Evolutionary conservation across 2,113 vertebrate genomes (phyloP).

Genomic region (Syngnathoides biaculeatus): DNA sequence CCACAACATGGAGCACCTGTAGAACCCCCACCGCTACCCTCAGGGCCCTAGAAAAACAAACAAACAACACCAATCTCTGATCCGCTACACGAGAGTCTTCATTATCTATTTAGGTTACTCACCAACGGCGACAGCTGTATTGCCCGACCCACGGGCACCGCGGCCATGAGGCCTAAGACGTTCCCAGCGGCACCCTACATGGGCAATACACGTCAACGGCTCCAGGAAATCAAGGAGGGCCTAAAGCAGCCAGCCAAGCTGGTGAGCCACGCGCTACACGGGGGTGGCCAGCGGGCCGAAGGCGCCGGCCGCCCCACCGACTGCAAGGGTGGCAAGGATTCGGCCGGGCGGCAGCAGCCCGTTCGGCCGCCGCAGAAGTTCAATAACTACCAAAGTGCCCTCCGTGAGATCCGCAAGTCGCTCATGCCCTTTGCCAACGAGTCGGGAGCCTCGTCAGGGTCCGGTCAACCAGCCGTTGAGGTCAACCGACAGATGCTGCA

Average conservation of each 20-base stretch:
- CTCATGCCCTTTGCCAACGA: conserved; percentile 95
- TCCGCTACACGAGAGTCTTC: conserved; percentile 26
- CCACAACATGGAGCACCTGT: conserved; percentile 60
- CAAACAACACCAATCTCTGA: conserved; percentile 24
- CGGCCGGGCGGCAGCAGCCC: conserved; percentile 83
- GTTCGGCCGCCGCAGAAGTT: conserved; percentile 88
- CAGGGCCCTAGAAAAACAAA: conserved; percentile 21
- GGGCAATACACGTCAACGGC: conserved; percentile 93
- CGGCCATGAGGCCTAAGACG: conserved; percentile 96
- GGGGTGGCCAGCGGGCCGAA: conserved; percentile 74
- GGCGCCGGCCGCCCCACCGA: conserved; percentile 70
- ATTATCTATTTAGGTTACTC: conserved; percentile 52
- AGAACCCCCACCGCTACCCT: conserved; percentile 40
- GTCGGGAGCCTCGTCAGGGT: conserved; percentile 72
- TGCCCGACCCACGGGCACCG: conserved; percentile 36
- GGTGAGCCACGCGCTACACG: conserved; percentile 79
- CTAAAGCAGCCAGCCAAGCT: conserved; percentile 93
- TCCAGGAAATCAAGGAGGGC: conserved; percentile 96
- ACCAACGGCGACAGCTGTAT: conserved; percentile 5
- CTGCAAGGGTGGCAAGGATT: conserved; percentile 85
- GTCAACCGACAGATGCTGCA: conserved; percentile 97
- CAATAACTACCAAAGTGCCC: conserved; percentile 93
- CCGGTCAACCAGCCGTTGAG: conserved; percentile 71
- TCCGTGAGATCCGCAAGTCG: conserved; percentile 95
- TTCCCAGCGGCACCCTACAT: conserved; percentile 94